Conservation (phyloP, 2,888 invertebrate genomes). For the Monochamus alternatus region DNA sequence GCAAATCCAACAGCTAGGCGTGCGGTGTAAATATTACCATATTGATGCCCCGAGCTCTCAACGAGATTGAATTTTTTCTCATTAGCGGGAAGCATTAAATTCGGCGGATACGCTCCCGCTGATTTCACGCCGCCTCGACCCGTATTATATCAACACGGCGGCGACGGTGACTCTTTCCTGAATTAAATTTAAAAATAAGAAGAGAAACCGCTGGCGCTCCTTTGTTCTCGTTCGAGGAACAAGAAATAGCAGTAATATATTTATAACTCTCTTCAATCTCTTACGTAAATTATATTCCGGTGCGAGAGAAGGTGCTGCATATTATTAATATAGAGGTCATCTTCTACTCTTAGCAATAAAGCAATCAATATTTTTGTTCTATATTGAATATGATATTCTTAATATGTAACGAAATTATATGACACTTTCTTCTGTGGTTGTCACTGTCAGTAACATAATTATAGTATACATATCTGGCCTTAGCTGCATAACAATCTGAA, state of each 20-base stretch:
- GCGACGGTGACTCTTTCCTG: neutral
- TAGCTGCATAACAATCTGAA: no score
- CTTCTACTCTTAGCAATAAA: no score
- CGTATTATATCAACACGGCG: neutral
- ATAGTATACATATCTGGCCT: no score
- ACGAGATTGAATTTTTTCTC: constrained; percentile 3
- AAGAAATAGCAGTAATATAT: neutral
- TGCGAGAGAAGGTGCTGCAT: no score
- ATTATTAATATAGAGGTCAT: no score
- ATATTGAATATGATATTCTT: no score
- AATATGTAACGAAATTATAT: no score
- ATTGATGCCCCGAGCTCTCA: neutral
- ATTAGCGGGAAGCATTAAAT: constrained; percentile 1
- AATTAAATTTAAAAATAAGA: neutral
- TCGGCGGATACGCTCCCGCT: neutral
- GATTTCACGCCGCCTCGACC: neutral
- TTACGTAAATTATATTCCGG: no score
- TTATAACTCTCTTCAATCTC: no score
- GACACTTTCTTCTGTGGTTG: no score
- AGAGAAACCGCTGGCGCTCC: neutral
- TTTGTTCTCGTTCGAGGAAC: neutral
- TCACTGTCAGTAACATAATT: no score
- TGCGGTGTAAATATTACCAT: neutral
- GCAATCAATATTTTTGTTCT: no score
- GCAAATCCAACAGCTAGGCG: neutral